A percentile compares a stretch with the other conserved stretches of the same genome.
Conservation (phyloP, 2,797 vertebrate genomes). For the Anguilla anguilla region DNA sequence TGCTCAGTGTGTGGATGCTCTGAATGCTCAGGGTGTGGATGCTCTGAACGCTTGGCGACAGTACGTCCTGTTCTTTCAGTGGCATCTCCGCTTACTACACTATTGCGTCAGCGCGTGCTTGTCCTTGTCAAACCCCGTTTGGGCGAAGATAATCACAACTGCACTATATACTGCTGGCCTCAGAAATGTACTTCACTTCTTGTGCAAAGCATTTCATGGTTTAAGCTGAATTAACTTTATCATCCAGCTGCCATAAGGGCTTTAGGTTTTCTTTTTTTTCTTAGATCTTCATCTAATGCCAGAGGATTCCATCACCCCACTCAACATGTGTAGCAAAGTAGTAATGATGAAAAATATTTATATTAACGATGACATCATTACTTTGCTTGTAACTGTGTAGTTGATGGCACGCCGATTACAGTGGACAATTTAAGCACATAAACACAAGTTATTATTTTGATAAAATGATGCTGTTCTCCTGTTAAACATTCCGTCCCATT, state of each 20-base stretch:
- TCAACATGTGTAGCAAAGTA: not conserved
- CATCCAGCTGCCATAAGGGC: not conserved
- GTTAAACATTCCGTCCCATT: not conserved
- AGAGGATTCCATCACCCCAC: not conserved
- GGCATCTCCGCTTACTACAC: not conserved
- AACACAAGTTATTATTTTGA: not conserved
- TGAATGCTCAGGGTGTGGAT: too few species aligned
- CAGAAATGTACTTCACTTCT: not conserved
- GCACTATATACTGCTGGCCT: not conserved
- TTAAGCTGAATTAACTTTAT: not conserved
- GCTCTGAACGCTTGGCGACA: not conserved
- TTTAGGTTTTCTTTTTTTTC: not conserved
- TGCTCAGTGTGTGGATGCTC: too few species aligned
- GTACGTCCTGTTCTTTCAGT: not conserved
- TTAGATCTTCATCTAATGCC: not conserved
- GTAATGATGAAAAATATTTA: not conserved
- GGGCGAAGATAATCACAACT: not conserved
- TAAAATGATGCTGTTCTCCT: not conserved
- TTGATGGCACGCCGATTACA: not conserved
- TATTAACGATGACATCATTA: not conserved
- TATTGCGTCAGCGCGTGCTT: not conserved
- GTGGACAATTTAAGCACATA: not conserved
- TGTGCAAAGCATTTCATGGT: not conserved
- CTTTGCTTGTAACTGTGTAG: not conserved
- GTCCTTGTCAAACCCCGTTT: slow-evolving; percentile 9